phyloP scores from a whole-genome alignment of 2,113 vertebrate genomes.

The Atrichornis clamosus region DNA sequence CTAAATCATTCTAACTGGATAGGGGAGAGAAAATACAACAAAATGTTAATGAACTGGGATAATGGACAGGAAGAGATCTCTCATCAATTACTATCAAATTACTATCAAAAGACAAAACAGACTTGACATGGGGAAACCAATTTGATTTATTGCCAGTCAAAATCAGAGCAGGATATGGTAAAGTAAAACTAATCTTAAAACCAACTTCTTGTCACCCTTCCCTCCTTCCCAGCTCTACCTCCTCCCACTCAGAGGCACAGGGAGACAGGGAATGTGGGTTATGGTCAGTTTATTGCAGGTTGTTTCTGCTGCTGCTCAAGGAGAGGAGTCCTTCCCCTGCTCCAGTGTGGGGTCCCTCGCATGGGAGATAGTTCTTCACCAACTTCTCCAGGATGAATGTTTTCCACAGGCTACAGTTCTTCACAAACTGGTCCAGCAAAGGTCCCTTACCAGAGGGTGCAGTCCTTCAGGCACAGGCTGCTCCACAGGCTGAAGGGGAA shows the following conservation, averaged over 20 bases:
- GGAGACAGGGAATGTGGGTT: neutral
- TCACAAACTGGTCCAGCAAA: neutral
- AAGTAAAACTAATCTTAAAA: neutral
- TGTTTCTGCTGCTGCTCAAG: accelerated
- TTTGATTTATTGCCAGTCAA: neutral
- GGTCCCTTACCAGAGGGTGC: neutral
- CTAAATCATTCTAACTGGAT: neutral
- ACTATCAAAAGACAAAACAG: neutral
- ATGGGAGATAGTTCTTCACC: neutral
- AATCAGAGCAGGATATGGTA: neutral
- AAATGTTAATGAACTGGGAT: neutral
- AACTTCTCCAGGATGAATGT: neutral
- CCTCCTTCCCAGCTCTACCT: neutral
- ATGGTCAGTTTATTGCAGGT: accelerated
- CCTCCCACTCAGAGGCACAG: neutral
- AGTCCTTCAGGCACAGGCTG: neutral
- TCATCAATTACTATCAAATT: neutral
- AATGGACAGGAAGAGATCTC: neutral
- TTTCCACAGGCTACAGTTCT: neutral
- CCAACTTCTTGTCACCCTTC: neutral
- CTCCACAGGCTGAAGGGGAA: neutral
- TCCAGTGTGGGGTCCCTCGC: neutral
- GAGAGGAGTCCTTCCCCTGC: neutral
- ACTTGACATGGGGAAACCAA: neutral
- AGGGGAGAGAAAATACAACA: neutral